Evolutionary conservation across 1,140 invertebrate species (phyloP), one percentile per base, ranked within the genome.

Genomic region (Grapholita molesta): DNA sequence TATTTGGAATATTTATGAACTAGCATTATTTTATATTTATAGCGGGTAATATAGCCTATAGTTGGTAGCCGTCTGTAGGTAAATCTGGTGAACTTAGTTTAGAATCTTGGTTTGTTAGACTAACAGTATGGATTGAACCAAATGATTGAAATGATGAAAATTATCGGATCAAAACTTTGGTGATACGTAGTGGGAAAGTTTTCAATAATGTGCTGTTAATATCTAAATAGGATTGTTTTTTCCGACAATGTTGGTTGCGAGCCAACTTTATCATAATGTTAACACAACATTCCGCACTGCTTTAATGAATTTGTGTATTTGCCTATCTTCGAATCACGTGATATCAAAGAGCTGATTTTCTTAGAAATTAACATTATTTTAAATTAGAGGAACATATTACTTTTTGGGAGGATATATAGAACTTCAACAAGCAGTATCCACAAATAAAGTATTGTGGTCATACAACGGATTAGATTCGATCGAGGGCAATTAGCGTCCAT

Each of bases 1-100:
- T 73, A 78, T 80, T 75, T 79, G 70, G 78, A 81, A 75, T 70
- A 76, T 75, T 75, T 15, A n/a, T n/a, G n/a, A n/a, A n/a, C n/a
- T n/a, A n/a, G n/a, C n/a, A n/a, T n/a, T n/a, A n/a, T n/a, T n/a
- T n/a, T n/a, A n/a, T n/a, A n/a, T n/a, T n/a, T n/a, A n/a, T n/a
- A n/a, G n/a, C n/a, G n/a, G n/a, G n/a, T n/a, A n/a, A n/a, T n/a
- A n/a, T n/a, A n/a, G n/a, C n/a, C n/a, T n/a, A n/a, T n/a, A n/a
- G n/a, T n/a, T n/a, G n/a, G n/a, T n/a, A n/a, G n/a, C n/a, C n/a
- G n/a, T n/a, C n/a, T n/a, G n/a, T n/a, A n/a, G n/a, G n/a, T n/a
- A n/a, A n/a, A n/a, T n/a, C n/a, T n/a, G n/a, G n/a, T n/a, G n/a
- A n/a, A n/a, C n/a, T n/a, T n/a, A n/a, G n/a, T n/a, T n/a, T n/a